phyloP scores from a whole-genome alignment of 92 coral and sea anemone genomes.

The Blastomussa wellsi region DNA sequence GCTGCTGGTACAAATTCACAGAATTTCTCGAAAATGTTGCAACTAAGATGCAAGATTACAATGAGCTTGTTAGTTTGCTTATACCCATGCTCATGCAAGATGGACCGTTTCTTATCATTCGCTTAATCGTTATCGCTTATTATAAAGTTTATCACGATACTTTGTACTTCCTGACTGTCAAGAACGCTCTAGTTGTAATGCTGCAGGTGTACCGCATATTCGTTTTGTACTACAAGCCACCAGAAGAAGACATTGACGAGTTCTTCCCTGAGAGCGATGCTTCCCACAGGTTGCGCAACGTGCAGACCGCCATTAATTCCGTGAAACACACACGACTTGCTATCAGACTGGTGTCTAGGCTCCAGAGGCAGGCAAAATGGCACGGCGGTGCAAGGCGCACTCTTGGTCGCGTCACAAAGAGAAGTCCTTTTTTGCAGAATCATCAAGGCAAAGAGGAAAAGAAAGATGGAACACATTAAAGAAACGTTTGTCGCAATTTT shows the following conservation, averaged over 20 bases:
- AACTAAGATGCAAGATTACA: slow-evolving; percentile 59
- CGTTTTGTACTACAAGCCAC: slow-evolving; percentile 91
- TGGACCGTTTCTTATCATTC: slow-evolving; percentile 84
- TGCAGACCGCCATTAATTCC: slow-evolving; percentile 89
- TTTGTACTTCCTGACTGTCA: slow-evolving; percentile 86
- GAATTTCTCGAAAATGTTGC: slow-evolving; percentile 34
- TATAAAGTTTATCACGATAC: slow-evolving; percentile 83
- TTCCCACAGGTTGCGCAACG: slow-evolving; percentile 65
- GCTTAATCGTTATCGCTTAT: slow-evolving; percentile 83
- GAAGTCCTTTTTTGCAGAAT: not conserved
- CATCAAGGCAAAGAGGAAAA: not conserved
- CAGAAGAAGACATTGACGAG: slow-evolving; percentile 79
- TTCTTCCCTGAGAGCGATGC: slow-evolving; percentile 73
- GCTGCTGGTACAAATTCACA: slow-evolving; percentile 28
- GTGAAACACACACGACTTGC: slow-evolving; percentile 82
- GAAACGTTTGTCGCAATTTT: not conserved
- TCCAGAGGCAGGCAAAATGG: slow-evolving; percentile 74
- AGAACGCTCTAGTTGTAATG: slow-evolving; percentile 94
- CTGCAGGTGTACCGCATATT: slow-evolving; percentile 90
- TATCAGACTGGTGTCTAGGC: slow-evolving; percentile 74
- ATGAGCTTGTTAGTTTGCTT: slow-evolving; percentile 75
- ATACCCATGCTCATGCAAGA: slow-evolving; percentile 93
- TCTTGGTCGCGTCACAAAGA: slow-evolving; percentile 12
- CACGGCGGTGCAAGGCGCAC: slow-evolving; percentile 34
- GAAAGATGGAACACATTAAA: not conserved